Evolutionary conservation across 2,888 invertebrate genomes (phyloP).

Genomic region (Sialis lutaria): DNA sequence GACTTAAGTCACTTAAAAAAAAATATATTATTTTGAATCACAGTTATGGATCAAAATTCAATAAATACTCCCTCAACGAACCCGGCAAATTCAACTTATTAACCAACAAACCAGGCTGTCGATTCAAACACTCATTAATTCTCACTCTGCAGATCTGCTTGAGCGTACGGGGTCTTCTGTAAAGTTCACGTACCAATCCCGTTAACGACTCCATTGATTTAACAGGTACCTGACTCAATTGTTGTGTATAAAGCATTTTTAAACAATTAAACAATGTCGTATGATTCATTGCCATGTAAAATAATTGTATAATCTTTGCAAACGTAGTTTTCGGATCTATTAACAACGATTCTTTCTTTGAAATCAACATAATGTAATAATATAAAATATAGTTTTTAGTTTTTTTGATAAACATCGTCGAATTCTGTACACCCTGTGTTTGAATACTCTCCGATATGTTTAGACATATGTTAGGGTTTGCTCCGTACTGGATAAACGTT

Average conservation of each 20-base stretch:
- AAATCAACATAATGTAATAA: slow-evolving; percentile 52
- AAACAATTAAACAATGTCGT: slow-evolving; percentile 48
- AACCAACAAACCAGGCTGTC: slow-evolving; percentile 43
- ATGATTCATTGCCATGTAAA: slow-evolving; percentile 50
- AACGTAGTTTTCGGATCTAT: slow-evolving; percentile 43
- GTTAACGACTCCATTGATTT: slow-evolving; percentile 43
- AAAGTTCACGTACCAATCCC: slow-evolving; percentile 40
- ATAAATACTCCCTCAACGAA: slow-evolving; percentile 47
- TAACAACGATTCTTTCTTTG: slow-evolving; percentile 43
- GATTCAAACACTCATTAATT: slow-evolving; percentile 46
- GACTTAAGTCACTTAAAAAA: no score
- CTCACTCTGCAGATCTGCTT: slow-evolving; percentile 52
- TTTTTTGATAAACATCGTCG: slow-evolving; percentile 30
- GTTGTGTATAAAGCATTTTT: slow-evolving; percentile 44
- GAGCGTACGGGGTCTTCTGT: slow-evolving; percentile 47
- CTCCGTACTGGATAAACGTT: slow-evolving; percentile 55
- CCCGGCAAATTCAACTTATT: slow-evolving; percentile 49
- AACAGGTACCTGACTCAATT: slow-evolving; percentile 41
- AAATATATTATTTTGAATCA: no score
- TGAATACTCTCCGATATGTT: slow-evolving; percentile 27
- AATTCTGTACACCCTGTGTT: slow-evolving; percentile 19
- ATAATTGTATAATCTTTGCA: slow-evolving; percentile 44
- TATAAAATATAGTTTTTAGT: slow-evolving; percentile 43
- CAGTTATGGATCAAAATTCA: slow-evolving; percentile 39
- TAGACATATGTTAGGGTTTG: slow-evolving; percentile 49